phyloP scores from a whole-genome alignment of 2,113 vertebrate genomes.

The Anguilla japonica region DNA sequence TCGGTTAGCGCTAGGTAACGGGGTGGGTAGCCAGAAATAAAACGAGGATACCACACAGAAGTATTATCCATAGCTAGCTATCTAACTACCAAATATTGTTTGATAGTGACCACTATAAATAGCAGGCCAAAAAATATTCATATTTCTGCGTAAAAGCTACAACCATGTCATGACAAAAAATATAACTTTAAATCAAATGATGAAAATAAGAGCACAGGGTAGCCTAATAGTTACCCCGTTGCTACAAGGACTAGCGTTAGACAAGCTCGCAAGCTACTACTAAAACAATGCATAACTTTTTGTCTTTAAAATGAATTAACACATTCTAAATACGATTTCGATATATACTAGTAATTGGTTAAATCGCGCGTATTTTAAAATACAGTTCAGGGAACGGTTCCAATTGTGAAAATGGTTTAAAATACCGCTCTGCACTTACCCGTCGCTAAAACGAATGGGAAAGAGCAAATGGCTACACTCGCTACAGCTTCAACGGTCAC shows the following conservation, averaged over 20 bases:
- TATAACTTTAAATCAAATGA: background rate
- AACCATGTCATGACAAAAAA: background rate
- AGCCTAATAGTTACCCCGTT: background rate
- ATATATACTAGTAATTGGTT: too few species aligned
- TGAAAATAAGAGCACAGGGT: background rate
- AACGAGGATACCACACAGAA: background rate
- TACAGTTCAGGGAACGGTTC: background rate
- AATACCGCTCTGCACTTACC: conserved; percentile 54
- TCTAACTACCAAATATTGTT: background rate
- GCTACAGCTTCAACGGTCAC: conserved; percentile 68
- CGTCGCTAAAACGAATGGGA: conserved; percentile 56
- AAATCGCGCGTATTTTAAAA: background rate
- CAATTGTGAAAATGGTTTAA: background rate
- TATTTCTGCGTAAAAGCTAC: background rate
- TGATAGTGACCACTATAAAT: background rate
- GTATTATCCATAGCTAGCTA: background rate
- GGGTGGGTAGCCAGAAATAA: background rate
- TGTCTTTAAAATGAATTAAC: background rate
- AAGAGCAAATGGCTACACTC: conserved; percentile 74
- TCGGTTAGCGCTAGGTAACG: background rate
- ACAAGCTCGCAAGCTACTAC: background rate
- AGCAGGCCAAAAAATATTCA: background rate
- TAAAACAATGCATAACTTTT: conserved; percentile 3
- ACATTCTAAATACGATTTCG: too few species aligned
- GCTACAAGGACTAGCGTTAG: background rate